Base-by-base conservation (phyloP, 2,888 invertebrate species). In the Pseudococcus longispinus region DNA sequence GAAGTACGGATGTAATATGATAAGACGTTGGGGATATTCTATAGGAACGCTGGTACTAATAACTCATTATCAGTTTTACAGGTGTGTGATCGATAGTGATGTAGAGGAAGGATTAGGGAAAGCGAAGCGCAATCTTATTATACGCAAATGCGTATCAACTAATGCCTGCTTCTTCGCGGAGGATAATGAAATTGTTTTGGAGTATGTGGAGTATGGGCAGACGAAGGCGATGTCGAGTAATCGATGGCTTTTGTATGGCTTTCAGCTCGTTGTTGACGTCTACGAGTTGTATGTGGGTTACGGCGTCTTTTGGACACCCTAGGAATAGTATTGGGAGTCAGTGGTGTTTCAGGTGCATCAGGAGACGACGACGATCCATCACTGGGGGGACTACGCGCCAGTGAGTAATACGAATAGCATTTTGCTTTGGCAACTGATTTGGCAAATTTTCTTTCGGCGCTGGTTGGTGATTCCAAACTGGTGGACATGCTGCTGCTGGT, bases 341-440 rank as follows among this genome's bases (percentile, higher is more conserved):
- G 88, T 0, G 89, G 89, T 20, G 89, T 89, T 84, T 89, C 89
- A 44, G 89, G 89, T 26, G 89, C 88, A 23, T 89, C 89, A 3
- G 89, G 88, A 18, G 89, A 89, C 15, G 90, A 90, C 8, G 89
- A 90, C 9, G 89, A 89, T 18, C 89, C 89, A 84, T 90, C 90
- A 87, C 90, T 90, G 18, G 89, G 90, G 1, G 90, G 90, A 88
- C 90, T 90, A 51, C 89, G 89, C 5, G 90, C 89, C 70, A 89
- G 84, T n/a, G 90, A 90, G 88, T 90, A 90, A 87, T 90, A 90
- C 11, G 90, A 90, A 83, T 90, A 90, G 87, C 89, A 89, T 88
- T 90, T 90, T n/a, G 90, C 88, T 65, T 89, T 87, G 20, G 89
- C 89, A 20, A 88, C 89, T 3, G 89, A 88, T 82, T 89, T 89